These are phyloP conservation scores for Botia almorhae DNA, from an alignment of 2,797 vertebrate species.

Conservation along the genomic window DNA sequence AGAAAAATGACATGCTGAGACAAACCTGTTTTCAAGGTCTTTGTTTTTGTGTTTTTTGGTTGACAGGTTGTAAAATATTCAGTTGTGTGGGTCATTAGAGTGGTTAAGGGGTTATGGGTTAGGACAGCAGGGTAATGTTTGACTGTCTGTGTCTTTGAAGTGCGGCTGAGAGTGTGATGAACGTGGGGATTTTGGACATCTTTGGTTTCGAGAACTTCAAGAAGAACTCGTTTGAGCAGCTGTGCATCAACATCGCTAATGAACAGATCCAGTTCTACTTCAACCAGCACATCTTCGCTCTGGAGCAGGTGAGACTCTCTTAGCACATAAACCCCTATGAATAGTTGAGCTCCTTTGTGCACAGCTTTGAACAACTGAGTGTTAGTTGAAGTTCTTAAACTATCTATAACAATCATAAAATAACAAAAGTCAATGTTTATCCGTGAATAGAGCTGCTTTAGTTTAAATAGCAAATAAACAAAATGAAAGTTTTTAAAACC, in stretches of 20 bases:
- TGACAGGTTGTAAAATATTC: slow-evolving; percentile 37
- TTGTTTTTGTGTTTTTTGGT: slow-evolving; percentile 40
- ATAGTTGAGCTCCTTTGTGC: slow-evolving; percentile 61
- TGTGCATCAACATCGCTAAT: slow-evolving; percentile 99
- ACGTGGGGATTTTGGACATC: slow-evolving; percentile 98
- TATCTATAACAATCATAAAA: too few species aligned
- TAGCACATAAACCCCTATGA: slow-evolving; percentile 52
- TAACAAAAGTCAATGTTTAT: neutral
- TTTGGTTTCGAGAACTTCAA: slow-evolving; percentile 98
- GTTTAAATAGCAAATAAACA: neutral
- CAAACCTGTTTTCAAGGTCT: slow-evolving; percentile 10
- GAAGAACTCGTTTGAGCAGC: slow-evolving; percentile 97
- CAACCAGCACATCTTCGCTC: slow-evolving; percentile 97
- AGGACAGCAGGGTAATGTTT: slow-evolving; percentile 11
- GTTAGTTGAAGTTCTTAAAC: neutral
- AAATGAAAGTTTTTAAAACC: neutral
- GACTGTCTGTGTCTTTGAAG: slow-evolving; percentile 79
- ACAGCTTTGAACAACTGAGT: neutral
- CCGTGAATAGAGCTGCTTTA: neutral
- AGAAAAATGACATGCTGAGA: neutral
- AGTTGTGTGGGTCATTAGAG: slow-evolving; percentile 30
- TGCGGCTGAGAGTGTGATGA: slow-evolving; percentile 86
- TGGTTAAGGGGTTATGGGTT: slow-evolving; percentile 7
- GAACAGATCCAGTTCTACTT: slow-evolving; percentile 99
- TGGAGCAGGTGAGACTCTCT: slow-evolving; percentile 87